Evolutionary conservation across 1,140 invertebrate genomes (phyloP).

Genomic region (Ephestia elutella): DNA sequence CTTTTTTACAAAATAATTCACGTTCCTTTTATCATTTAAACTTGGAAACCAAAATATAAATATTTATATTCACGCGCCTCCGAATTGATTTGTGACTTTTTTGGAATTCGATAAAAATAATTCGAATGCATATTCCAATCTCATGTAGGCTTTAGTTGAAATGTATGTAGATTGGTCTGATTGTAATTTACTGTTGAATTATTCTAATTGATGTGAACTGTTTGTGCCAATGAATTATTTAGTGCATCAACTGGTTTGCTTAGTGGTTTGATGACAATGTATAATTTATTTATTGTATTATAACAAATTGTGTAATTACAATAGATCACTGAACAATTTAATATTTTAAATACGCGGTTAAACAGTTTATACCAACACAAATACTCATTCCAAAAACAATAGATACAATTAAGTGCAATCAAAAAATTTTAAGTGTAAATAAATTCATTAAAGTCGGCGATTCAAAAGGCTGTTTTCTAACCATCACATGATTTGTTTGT

Average conservation of each 20-base stretch:
- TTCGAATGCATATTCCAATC: neutral
- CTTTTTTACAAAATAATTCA: constrained; percentile 8
- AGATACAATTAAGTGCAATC: too few species aligned
- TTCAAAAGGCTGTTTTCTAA: neutral
- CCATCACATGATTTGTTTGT: neutral
- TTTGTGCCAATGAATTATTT: neutral
- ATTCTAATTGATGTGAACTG: neutral
- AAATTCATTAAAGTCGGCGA: neutral
- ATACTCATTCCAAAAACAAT: too few species aligned
- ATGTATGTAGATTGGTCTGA: neutral
- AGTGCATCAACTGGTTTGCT: neutral
- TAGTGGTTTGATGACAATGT: neutral
- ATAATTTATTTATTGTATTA: too few species aligned
- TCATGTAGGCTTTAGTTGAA: neutral
- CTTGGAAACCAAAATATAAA: constrained; percentile 8
- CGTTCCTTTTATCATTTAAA: constrained; percentile 1
- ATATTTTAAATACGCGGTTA: too few species aligned
- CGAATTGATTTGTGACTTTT: constrained; percentile 5
- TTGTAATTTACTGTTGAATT: constrained; percentile 1
- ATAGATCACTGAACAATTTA: too few species aligned
- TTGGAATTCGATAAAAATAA: neutral
- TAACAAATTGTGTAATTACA: too few species aligned
- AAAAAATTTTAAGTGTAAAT: neutral
- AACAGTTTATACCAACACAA: too few species aligned
- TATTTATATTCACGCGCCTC: constrained; percentile 2